A percentile compares a stretch with the other conserved stretches of the same genome.
Evolutionary conservation across 37 sponge, comb jelly and placozoan species (phyloP).

Genomic region (Beroe ovata): DNA sequence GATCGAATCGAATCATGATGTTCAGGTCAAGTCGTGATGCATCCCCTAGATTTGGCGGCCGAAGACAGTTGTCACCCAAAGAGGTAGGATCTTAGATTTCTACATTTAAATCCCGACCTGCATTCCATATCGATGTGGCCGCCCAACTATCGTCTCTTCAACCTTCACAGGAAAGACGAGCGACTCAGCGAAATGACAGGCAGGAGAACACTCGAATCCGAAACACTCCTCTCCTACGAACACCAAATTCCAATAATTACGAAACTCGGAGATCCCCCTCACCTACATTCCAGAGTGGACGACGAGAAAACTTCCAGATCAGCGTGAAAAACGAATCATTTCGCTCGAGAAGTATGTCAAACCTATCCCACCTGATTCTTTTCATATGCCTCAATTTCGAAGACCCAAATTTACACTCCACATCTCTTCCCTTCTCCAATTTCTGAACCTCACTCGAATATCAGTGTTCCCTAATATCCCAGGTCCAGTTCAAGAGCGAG

Average conservation of each 20-base stretch:
- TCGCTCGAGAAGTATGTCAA: conserved; percentile 18
- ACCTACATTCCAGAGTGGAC: not conserved
- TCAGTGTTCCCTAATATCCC: no score
- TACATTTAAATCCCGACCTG: no score
- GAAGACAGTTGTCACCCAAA: conserved; percentile 12
- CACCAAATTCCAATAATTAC: not conserved
- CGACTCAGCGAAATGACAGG: not conserved
- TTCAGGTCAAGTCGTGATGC: no score
- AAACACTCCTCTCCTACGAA: not conserved
- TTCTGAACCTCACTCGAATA: no score
- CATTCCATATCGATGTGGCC: no score
- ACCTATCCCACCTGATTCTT: not conserved
- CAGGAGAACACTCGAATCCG: not conserved
- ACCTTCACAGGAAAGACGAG: conserved; percentile 23
- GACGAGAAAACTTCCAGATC: conserved; percentile 54
- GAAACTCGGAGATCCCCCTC: conserved; percentile 1
- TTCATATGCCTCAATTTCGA: no score
- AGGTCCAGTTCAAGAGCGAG: conserved; percentile 21
- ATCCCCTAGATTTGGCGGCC: no score
- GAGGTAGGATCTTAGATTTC: not conserved
- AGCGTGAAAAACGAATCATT: conserved; percentile 52
- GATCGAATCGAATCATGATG: no score
- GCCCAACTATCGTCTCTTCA: no score
- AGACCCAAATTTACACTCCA: no score
- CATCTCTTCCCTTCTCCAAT: no score